Conservation (phyloP, 2,797 vertebrate genomes). For the Hirundo rustica region DNA sequence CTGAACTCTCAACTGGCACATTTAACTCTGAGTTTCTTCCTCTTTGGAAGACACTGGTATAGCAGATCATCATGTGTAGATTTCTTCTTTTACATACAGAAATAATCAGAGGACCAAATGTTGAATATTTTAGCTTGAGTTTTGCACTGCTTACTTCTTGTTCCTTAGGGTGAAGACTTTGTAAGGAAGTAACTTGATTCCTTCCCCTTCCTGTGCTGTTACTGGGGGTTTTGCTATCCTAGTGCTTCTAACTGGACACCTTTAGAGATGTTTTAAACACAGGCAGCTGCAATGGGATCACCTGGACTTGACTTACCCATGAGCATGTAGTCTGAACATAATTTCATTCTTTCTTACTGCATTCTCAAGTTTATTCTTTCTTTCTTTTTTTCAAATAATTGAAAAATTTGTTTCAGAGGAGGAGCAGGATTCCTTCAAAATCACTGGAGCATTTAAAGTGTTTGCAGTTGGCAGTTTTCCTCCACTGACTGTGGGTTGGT, state of each 20-base stretch:
- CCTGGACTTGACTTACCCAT: neutral
- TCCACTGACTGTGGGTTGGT: neutral
- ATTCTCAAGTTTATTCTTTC: neutral
- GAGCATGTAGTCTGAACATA: neutral
- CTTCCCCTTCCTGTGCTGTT: neutral
- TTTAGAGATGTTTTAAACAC: neutral
- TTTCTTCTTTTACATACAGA: neutral
- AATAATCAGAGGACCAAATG: neutral
- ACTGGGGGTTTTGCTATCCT: neutral
- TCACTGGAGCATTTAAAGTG: neutral
- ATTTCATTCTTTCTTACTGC: neutral
- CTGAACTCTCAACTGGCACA: neutral
- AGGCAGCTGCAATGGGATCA: accelerated
- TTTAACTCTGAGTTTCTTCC: neutral
- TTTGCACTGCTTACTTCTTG: neutral
- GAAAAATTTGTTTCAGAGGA: neutral
- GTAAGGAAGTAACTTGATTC: neutral
- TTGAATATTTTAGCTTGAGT: neutral
- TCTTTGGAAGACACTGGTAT: neutral
- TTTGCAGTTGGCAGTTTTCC: neutral
- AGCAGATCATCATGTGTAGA: neutral
- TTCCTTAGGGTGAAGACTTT: neutral
- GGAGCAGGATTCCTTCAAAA: neutral
- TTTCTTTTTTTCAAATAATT: neutral
- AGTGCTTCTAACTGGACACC: neutral